Conservation (phyloP, 53 echinoderm and acorn worm species). For the Echinometra lucunter region DNA sequence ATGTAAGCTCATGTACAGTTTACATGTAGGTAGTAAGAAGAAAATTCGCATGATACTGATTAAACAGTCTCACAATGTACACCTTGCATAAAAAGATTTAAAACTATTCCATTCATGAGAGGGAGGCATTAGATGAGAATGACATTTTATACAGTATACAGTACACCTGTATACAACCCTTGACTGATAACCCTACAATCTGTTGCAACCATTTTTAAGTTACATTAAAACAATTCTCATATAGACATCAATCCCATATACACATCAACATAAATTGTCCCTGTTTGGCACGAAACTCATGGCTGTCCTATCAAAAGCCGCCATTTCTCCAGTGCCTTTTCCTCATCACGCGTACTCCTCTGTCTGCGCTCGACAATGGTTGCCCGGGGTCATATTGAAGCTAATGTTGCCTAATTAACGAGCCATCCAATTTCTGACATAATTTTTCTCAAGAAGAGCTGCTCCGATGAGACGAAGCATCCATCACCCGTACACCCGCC, state of each 20-base stretch:
- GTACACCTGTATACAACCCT: background rate
- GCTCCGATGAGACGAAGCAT: background rate
- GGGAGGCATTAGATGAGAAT: no score
- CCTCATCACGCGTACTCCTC: background rate
- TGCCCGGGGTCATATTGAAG: background rate
- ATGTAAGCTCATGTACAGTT: no score
- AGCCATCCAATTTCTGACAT: constrained; percentile 32
- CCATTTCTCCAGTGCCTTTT: background rate
- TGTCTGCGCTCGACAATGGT: background rate
- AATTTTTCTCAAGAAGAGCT: constrained; percentile 45
- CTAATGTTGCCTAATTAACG: constrained; percentile 43
- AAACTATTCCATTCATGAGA: no score
- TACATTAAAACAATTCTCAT: background rate
- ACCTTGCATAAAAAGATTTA: no score
- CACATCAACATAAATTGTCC: constrained; percentile 13
- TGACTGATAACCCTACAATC: background rate
- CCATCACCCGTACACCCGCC: background rate
- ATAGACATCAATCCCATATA: background rate
- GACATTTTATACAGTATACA: no score
- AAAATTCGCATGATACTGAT: no score
- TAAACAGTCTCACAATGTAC: no score
- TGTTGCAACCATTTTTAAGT: background rate
- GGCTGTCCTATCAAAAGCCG: background rate
- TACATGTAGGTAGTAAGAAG: no score
- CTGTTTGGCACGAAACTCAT: background rate